phyloP scores from a whole-genome alignment of 2,797 vertebrate species.

The Pogonophryne albipinna region DNA sequence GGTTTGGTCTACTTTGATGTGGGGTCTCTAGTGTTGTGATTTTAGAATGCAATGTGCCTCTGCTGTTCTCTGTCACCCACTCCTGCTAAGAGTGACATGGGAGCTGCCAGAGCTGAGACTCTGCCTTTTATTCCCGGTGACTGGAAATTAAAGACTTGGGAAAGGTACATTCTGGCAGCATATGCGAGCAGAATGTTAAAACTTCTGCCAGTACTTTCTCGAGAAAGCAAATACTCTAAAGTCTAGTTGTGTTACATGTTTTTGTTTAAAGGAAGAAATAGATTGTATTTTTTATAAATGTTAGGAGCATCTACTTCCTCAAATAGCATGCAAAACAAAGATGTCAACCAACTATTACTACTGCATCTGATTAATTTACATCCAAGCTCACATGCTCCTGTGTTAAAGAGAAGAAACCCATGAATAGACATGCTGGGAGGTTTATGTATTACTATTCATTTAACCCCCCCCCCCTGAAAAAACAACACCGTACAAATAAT shows the following conservation, averaged over 20 bases:
- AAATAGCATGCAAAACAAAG: conserved; percentile 48
- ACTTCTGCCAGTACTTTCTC: conserved; percentile 54
- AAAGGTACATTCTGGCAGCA: conserved; percentile 69
- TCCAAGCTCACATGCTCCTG: conserved; percentile 39
- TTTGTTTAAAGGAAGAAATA: conserved; percentile 23
- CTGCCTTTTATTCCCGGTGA: conserved; percentile 76
- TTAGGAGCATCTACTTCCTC: conserved; percentile 8
- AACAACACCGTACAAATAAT: conserved; percentile 33
- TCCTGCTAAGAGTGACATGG: conserved; percentile 79
- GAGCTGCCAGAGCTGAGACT: conserved; percentile 79
- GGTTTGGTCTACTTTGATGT: conserved; percentile 85
- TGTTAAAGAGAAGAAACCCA: conserved; percentile 20
- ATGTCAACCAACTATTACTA: conserved; percentile 34
- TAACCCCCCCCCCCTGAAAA: not conserved
- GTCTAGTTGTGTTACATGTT: conserved; percentile 14
- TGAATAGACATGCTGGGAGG: conserved; percentile 29
- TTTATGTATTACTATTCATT: conserved; percentile 63
- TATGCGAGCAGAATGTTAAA: conserved; percentile 62
- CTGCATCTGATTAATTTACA: conserved; percentile 54
- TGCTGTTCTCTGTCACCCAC: conserved; percentile 82
- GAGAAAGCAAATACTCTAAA: conserved; percentile 18
- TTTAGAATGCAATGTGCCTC: conserved; percentile 81
- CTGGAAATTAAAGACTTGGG: conserved; percentile 79
- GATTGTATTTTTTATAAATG: conserved; percentile 17
- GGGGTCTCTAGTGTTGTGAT: conserved; percentile 81